Percentiles rank a stretch among this genome's conserved stretches.
Evolutionary conservation across 2,113 vertebrate species (phyloP).

Genomic region (Columba janthina): DNA sequence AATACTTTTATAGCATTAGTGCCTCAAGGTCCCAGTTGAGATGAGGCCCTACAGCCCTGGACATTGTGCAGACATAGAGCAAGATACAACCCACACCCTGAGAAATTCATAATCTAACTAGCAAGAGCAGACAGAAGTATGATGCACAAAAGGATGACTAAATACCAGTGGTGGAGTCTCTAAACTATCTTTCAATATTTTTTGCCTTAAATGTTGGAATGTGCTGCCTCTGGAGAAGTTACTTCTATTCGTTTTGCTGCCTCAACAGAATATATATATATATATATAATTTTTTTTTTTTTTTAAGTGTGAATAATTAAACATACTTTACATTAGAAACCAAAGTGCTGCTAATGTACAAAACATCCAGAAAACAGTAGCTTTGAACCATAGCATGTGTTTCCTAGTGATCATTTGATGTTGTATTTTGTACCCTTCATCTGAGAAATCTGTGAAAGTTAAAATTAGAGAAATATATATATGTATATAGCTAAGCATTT

Average conservation of each 20-base stretch:
- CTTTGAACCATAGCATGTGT: background rate
- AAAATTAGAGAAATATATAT: background rate
- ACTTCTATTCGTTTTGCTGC: background rate
- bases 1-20: background rate
- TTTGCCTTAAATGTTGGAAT: background rate
- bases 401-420: background rate
- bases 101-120: background rate
- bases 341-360: fast-evolving
- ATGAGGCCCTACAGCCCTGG: background rate
- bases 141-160: background rate
- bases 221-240: background rate
- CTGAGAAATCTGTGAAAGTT: background rate
- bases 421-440: background rate
- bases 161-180: background rate
- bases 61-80: background rate
- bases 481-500: background rate
- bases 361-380: background rate
- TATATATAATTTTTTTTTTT: too few species aligned
- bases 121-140: background rate
- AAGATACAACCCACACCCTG: background rate
- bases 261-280: background rate
- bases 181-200: background rate
- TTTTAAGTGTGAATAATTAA: background rate
- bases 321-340: background rate
- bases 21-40: background rate